Conservation (phyloP, 2,113 vertebrate genomes). For the Cheirogaleus medius region DNA sequence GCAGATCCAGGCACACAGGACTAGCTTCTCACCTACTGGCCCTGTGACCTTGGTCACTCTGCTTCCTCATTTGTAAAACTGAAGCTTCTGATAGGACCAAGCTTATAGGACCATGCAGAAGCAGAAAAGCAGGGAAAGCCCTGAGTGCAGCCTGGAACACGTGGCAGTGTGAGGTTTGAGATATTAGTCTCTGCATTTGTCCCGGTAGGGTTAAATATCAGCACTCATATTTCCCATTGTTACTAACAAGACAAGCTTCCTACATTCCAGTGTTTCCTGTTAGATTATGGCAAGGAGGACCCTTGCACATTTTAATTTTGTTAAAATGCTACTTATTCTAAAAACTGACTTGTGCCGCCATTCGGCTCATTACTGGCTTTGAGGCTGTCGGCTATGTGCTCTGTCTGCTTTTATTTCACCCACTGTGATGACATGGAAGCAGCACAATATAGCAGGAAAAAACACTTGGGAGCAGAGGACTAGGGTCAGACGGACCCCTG, state of each 20-base stretch:
- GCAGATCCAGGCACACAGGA: too few relatives aligned
- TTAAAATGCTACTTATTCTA: not conserved
- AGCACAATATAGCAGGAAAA: not conserved
- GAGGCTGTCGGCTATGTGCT: not conserved
- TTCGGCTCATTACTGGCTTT: not conserved
- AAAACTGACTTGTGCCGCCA: not conserved
- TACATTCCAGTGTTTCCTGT: not conserved
- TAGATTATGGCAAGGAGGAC: not conserved
- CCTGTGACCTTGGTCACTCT: not conserved
- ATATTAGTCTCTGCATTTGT: not conserved
- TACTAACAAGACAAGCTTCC: not conserved
- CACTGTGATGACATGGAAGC: not conserved
- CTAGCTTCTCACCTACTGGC: not conserved
- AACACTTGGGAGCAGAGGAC: not conserved
- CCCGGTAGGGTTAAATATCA: not conserved
- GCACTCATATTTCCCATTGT: not conserved
- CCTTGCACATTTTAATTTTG: not conserved
- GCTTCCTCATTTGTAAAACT: not conserved
- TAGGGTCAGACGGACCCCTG: not conserved
- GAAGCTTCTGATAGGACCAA: not conserved
- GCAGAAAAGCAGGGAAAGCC: not conserved
- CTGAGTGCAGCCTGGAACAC: not conserved
- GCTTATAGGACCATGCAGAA: not conserved
- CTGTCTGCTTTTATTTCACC: not conserved
- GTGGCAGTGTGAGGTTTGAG: not conserved